A percentile compares a stretch with the other conserved stretches of the same genome.
Evolutionary conservation across 2,888 invertebrate genomes (phyloP).

Genomic region (Polyommatus icarus): DNA sequence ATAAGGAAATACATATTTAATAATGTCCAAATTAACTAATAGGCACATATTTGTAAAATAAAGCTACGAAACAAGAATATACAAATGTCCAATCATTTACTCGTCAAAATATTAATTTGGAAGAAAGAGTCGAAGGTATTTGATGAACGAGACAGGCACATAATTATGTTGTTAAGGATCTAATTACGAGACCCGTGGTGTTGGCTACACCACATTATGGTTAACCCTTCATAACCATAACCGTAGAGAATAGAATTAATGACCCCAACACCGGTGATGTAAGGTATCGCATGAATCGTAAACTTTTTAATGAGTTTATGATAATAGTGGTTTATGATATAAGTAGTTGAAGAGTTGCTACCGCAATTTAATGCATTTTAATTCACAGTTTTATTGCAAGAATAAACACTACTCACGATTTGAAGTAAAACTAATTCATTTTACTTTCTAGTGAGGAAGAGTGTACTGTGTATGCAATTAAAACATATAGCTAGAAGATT

Average conservation of each 20-base stretch:
- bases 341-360: neutral
- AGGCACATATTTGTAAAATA: neutral
- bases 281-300: neutral
- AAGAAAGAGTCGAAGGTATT: neutral
- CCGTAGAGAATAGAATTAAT: conserved; percentile 18
- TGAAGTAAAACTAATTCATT: no score
- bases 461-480: no score
- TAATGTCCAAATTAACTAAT: neutral
- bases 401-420: neutral
- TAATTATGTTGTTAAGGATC: conserved; percentile 71
- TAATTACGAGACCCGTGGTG: conserved; percentile 66
- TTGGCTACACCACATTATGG: conserved; percentile 59
- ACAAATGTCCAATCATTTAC: neutral
- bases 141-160: conserved; percentile 49
- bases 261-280: neutral
- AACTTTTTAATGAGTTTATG: neutral
- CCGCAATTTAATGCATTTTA: neutral
- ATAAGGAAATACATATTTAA: no score
- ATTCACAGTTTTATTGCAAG: neutral
- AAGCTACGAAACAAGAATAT: neutral
- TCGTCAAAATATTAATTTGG: neutral
- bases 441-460: no score
- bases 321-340: neutral
- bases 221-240: conserved; percentile 39
- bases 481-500: neutral